These are phyloP conservation scores for Helicoverpa zea DNA, from an alignment of 1,140 invertebrate species.

Conservation along the genomic window DNA sequence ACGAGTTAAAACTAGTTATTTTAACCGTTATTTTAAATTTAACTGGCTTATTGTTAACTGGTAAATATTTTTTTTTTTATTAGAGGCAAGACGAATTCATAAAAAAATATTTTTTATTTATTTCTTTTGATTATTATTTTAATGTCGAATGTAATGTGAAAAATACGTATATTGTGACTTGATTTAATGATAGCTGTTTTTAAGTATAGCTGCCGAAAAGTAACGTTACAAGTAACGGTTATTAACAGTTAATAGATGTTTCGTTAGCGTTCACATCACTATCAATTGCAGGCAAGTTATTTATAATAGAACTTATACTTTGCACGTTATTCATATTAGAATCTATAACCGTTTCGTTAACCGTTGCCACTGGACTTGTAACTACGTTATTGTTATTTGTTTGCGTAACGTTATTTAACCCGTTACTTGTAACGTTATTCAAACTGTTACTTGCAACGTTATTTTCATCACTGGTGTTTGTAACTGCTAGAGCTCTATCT, in stretches of 20 bases:
- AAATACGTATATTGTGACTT: not conserved
- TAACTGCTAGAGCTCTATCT: slow-evolving; percentile 15
- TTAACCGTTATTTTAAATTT: no score
- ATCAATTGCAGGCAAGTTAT: slow-evolving; percentile 77
- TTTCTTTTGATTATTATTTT: no score
- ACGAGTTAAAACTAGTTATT: no score
- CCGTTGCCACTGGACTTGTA: not conserved
- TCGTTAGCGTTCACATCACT: slow-evolving; percentile 77
- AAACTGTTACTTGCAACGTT: not conserved
- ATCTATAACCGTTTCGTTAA: slow-evolving; percentile 28
- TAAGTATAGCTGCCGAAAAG: not conserved
- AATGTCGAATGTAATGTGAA: not conserved
- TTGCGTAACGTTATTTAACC: not conserved
- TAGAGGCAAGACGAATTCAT: no score
- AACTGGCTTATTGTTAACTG: no score
- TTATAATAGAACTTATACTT: slow-evolving; percentile 72
- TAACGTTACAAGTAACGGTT: slow-evolving; percentile 14
- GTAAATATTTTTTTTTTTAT: no score
- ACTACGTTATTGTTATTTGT: slow-evolving; percentile 16
- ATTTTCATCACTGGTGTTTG: not conserved
- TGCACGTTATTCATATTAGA: slow-evolving; percentile 54
- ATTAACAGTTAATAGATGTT: slow-evolving; percentile 35
- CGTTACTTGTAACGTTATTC: not conserved
- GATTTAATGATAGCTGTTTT: not conserved
- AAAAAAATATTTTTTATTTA: no score